Evolutionary conservation across 2,888 invertebrate species (phyloP), one percentile per base, ranked within the genome.

Genomic region (Imbricaverruca yamaguchii): DNA sequence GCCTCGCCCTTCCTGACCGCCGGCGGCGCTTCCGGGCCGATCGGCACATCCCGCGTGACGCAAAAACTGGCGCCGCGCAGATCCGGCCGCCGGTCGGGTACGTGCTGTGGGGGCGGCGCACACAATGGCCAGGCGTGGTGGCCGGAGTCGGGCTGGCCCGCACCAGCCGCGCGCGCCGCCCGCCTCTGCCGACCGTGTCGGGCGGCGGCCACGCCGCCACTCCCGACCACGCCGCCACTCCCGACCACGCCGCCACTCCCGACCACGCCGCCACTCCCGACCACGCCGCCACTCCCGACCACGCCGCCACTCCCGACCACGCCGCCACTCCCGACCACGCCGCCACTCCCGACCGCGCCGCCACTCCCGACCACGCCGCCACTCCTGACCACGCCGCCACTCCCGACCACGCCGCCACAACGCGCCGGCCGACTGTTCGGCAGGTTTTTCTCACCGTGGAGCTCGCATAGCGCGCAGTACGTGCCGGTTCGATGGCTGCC

Each of bases 1-100:
- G 4, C 65, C 65, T n/a, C 65, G 65, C 65, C 65, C 65, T 65
- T n/a, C 65, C 65, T 65, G n/a, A 10, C 65, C 65, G 65, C 65
- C 65, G 23, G 10, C 7, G n/a, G 21, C 63, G 9, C n/a, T 10
- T 65, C 23, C 65, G n/a, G 65, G 15, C 10, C 65, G 12, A 8
- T 8, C 63, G 6, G 21, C 1, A 8, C 18, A 8, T 18, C 63
- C 15, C 63, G 18, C 63, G 18, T n/a, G 65, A 23, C 65, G n/a
- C 65, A 23, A 23, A 65, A 9, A 9, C 65, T n/a, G 23, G 9
- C 9, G 9, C 9, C 15, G 9, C 65, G 15, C 9, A 10, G 65
- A 65, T n/a, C n/a, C 65, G 65, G 23, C n/a, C 3, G 9, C 39
- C 39, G 39, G 39, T 4, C 39, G 4, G 39, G 39, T 39, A 39